Base-by-base conservation (phyloP, 1,140 invertebrate species). In the Halictus rubicundus region DNA sequence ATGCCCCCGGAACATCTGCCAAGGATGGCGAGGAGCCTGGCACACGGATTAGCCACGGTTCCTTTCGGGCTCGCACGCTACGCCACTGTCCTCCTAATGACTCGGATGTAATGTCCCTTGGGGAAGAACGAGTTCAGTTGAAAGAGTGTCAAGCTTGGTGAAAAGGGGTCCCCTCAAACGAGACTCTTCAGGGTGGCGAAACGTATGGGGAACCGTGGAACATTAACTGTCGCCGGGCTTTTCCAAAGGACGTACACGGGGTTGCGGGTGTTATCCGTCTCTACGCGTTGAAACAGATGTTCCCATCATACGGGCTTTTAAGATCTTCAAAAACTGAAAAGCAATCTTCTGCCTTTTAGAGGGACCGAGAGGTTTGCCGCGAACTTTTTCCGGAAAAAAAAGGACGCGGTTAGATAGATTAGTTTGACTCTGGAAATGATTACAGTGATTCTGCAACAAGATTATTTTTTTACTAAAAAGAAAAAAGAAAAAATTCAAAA, bases 111-210 rank as follows among this genome's bases (percentile, higher is more conserved):
- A 12, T 4, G 25, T 27, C 25, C 46, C 16, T 32, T 14, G 42
- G 25, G 49, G 66, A 61, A 8, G 23, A 46, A 25, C 6, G 16
- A 68, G 23, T 49, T 14, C n/a, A 9, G 25, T 27, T 54, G 52
- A 37, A 57, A 57, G 21, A 27, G 42, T 46, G 42, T 46, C 42
- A 10, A 10, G 42, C 42, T 46, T 8, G 42, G 52, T 69, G 52
- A 19, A 57, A 21, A 21, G 16, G 12, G 54, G 52, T 68, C 49
- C 16, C 16, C 19, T 21, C 39, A 19, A 68, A 68, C 12, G 42
- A 68, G 42, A 23, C 65, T 68, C 25, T 68, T 49, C 65, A 49
- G 65, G 23, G 65, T n/a, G 46, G 12, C 46, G 42, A 68, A 49
- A 46, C 42, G 42, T 27, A 61, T 25, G 59, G 16, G 21, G 49